Base-by-base conservation (phyloP, 37 sponge, comb jelly and placozoan genomes). In the Aplysina aerophoba region DNA sequence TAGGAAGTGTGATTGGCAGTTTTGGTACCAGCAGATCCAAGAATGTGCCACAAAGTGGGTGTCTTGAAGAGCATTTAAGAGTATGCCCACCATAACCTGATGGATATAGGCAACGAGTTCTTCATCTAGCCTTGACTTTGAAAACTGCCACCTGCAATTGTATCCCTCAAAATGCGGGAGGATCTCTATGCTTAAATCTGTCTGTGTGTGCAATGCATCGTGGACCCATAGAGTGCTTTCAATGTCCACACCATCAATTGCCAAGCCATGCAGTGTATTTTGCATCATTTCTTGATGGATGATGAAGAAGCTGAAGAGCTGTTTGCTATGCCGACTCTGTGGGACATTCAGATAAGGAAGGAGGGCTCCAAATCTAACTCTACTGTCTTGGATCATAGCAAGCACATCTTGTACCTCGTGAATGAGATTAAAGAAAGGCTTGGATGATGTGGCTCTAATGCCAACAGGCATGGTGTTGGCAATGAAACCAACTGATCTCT, bases 401-500 rank as follows among this genome's bases (percentile, higher is more conserved):
- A 75, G 44, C 21, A 39, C 38, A 19, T 0, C 17, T 19, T 75
- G 54, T 1, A 75, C 53, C 1, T 14, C 22, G 14, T 36, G 37
- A 4, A 41, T 13, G 21, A 75, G 44, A 21, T 21, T n/a, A 19
- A 21, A 19, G 37, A 75, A 75, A 50, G 78, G 20, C 21, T 36
- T n/a, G 1, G 22, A 13, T 40, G 44, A 24, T 41, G n/a, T 68
- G 24, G 66, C 20, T 30, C 80, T 40, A 55, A 86, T 56, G 15
- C 55, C 33, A 28, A 86, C 34, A 17, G 87, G 87, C 14, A 86
- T 56, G 19, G 79, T 60, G 25, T 80, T 79, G 33, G 65, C 87
- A 34, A 65, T 14, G 39, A 40, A 79, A 4, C 87, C 87, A 24
- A 86, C 35, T 15, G 27, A 0, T 15, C 67, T 55, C 27, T 50